phyloP scores from a whole-genome alignment of 2,797 vertebrate genomes.

The Meda fulgida region DNA sequence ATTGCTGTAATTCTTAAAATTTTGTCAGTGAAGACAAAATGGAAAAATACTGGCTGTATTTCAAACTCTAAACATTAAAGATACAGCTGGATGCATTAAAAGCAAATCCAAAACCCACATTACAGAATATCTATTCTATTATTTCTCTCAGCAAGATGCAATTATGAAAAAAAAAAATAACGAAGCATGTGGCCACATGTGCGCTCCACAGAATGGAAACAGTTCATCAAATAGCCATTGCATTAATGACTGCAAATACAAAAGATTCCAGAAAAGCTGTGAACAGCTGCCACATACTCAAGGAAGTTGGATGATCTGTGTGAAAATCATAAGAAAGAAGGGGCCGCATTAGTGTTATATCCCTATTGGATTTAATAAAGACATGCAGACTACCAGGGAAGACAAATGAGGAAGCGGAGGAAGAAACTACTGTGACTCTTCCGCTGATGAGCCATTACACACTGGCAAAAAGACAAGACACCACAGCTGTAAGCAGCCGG shows the following conservation, averaged over 20 bases:
- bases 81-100: background rate
- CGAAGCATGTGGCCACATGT: background rate
- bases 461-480: constrained; percentile 2
- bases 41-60: too few species aligned
- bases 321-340: background rate
- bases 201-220: background rate
- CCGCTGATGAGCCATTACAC: background rate
- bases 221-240: background rate
- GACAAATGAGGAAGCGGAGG: background rate
- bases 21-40: background rate
- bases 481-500: constrained; percentile 11
- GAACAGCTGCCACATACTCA: constrained; percentile 36
- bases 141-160: background rate
- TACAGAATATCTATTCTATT: background rate
- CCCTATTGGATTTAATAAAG: constrained; percentile 27
- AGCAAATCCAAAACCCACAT: background rate
- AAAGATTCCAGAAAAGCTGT: constrained; percentile 5
- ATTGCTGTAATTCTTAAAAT: too few species aligned
- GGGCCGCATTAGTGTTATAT: background rate
- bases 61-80: background rate
- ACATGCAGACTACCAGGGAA: background rate
- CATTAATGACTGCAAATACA: background rate
- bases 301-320: constrained; percentile 1
- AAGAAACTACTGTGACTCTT: constrained; percentile 18
- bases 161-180: background rate